A percentile compares a stretch with the other conserved stretches of the same genome.
Conservation (phyloP, 2,113 vertebrate species). For the Lophius piscatorius region DNA sequence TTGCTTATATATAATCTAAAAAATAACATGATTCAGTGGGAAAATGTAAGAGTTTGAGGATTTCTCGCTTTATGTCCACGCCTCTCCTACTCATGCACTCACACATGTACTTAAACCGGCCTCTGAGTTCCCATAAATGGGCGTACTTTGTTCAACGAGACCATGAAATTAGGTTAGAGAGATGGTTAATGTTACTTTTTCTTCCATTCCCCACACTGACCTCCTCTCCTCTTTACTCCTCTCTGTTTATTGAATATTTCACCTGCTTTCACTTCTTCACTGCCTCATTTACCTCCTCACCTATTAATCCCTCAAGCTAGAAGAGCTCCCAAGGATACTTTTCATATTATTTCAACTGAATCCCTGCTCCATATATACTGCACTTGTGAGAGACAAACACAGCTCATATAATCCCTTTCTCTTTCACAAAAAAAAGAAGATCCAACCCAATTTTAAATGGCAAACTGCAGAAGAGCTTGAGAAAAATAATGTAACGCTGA, state of each 20-base stretch:
- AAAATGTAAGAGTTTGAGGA: too few relatives aligned
- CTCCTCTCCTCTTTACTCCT: background rate
- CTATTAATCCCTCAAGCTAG: conserved; percentile 43
- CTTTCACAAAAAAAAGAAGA: background rate
- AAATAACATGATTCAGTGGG: too few relatives aligned
- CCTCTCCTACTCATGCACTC: conserved; percentile 17
- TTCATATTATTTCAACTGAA: conserved; percentile 41
- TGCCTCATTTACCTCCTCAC: conserved; percentile 33
- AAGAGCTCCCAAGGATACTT: conserved; percentile 30
- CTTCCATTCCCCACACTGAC: background rate
- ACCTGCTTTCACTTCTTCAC: conserved; percentile 24
- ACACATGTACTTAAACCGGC: conserved; percentile 27
- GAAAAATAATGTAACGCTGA: conserved; percentile 46
- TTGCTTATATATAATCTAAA: background rate
- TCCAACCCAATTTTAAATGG: conserved; percentile 11
- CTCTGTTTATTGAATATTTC: conserved; percentile 14
- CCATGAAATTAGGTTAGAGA: conserved; percentile 44
- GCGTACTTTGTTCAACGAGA: conserved; percentile 21
- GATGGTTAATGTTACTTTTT: conserved; percentile 18
- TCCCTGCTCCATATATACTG: conserved; percentile 18
- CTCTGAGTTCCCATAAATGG: conserved; percentile 38
- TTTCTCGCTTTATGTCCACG: conserved; percentile 13
- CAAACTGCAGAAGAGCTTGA: conserved; percentile 30
- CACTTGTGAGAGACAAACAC: conserved; percentile 33
- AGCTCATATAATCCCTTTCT: background rate